Conservation (phyloP, 2,888 invertebrate species). For the Habrosyne pyritoides region DNA sequence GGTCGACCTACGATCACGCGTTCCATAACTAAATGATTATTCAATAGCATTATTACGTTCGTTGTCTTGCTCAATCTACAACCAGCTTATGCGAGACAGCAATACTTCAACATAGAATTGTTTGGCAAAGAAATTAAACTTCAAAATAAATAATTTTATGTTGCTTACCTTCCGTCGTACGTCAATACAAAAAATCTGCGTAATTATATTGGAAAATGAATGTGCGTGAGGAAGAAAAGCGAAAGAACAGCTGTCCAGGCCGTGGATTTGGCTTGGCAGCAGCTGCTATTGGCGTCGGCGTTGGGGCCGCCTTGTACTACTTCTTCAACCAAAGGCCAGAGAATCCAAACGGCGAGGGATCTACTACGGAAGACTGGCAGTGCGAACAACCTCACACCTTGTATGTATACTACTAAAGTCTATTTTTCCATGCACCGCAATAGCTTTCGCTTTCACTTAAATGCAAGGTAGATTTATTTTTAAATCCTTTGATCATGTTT, state of each 20-base stretch:
- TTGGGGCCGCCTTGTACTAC: conserved; percentile 76
- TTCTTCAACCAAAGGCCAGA: conserved; percentile 65
- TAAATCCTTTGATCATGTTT: not conserved
- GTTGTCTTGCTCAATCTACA: too few species aligned
- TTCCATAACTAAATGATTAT: too few species aligned
- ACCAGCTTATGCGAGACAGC: too few species aligned
- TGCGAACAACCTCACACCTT: conserved; percentile 50
- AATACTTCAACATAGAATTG: not conserved
- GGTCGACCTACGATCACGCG: conserved; percentile 9
- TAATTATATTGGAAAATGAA: conserved; percentile 54
- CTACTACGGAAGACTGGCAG: conserved; percentile 58
- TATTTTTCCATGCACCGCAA: conserved; percentile 17
- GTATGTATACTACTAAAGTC: conserved; percentile 42
- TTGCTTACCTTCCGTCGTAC: too few species aligned
- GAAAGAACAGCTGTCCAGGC: conserved; percentile 60
- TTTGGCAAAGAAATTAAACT: not conserved
- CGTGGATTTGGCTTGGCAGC: conserved; percentile 70
- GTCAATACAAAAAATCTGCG: conserved; percentile 16
- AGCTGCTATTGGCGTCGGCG: conserved; percentile 72
- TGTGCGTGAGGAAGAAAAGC: conserved; percentile 63
- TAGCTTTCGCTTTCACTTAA: conserved; percentile 16
- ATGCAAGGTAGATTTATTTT: conserved; percentile 8
- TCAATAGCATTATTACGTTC: too few species aligned
- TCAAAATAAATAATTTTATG: conserved; percentile 21
- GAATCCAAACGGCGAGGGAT: conserved; percentile 55